Base-by-base conservation (phyloP, 2,797 vertebrate genomes). In the Bucorvus abyssinicus region DNA sequence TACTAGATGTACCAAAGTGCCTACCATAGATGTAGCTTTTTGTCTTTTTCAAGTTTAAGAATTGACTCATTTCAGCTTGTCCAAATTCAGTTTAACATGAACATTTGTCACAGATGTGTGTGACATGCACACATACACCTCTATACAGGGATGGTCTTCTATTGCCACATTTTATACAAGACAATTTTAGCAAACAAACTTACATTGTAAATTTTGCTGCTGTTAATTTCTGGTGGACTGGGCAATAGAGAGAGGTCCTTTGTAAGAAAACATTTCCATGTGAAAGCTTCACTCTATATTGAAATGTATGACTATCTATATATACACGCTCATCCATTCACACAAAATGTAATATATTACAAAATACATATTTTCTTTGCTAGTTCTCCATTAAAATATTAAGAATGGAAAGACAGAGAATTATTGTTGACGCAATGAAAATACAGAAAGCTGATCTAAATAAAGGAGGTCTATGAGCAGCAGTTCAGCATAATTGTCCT, bases 1-100 rank as follows among this genome's bases (percentile, higher is more conserved):
- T 87, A 94, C 92, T 95, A 95, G 82, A 91, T 52, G 79, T 93
- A 97, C 97, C 97, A 90, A 98, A 97, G 97, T 97, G 98, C 98
- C 97, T 98, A 87, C 85, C 86, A 60, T 69, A 69, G 80, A 89
- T 61, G 57, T 95, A 82, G 88, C 86, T 87, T 81, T 94, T 86
- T 82, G 44, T 83, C 82, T 82, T 71, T 60, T 64, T 77, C 84
- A 55, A 17, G 42, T 87, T 94, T 68, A 93, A 91, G 77, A 94
- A 82, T 78, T 61, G 30, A 93, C 47, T 84, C 67, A 81, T 65
- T 91, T 96, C 84, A 74, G 79, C 94, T 85, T 87, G 88, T 95
- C 87, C 65, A 10, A 89, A 82, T 65, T 89, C 24, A 81, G 24
- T 91, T 91, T 67, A 44, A 63, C 44, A 21, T 27, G 49, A 78